Conservation (phyloP, 2,888 invertebrate species). For the Dorcus hopei region DNA sequence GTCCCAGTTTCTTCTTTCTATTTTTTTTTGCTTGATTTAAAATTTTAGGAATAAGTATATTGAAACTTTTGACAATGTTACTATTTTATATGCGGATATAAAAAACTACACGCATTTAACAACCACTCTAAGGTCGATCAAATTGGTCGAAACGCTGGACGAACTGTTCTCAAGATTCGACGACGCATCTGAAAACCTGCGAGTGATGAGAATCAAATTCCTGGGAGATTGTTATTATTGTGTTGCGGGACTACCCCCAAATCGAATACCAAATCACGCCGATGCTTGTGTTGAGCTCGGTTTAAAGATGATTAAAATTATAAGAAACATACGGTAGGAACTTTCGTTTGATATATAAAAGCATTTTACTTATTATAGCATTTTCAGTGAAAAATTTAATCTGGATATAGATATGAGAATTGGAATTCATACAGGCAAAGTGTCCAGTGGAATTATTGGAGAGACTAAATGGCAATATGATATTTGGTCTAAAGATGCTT, state of each 20-base stretch:
- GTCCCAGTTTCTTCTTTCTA: background rate
- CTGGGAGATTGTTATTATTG: slow-evolving; percentile 94
- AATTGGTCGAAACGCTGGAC: slow-evolving; percentile 82
- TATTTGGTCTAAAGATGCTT: slow-evolving; percentile 92
- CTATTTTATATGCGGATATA: slow-evolving; percentile 89
- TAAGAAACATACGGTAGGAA: slow-evolving; percentile 70
- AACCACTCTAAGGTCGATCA: slow-evolving; percentile 69
- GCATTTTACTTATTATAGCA: background rate
- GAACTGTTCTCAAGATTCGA: slow-evolving; percentile 91
- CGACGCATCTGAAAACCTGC: slow-evolving; percentile 78
- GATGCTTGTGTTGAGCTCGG: slow-evolving; percentile 88
- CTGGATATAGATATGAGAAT: slow-evolving; percentile 94
- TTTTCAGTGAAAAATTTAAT: slow-evolving; percentile 66
- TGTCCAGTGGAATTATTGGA: slow-evolving; percentile 88
- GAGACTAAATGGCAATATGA: slow-evolving; percentile 95
- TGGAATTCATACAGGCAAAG: slow-evolving; percentile 89
- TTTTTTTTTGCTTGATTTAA: background rate
- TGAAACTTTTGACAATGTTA: slow-evolving; percentile 83
- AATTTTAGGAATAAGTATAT: slow-evolving; percentile 78
- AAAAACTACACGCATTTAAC: slow-evolving; percentile 91
- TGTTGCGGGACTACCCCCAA: slow-evolving; percentile 76
- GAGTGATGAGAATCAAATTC: slow-evolving; percentile 84
- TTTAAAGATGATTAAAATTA: slow-evolving; percentile 89
- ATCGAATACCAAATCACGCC: slow-evolving; percentile 74
- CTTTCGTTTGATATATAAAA: background rate